Evolutionary conservation across 2,888 invertebrate genomes (phyloP).

Genomic region (Nephrotoma guestfalica): DNA sequence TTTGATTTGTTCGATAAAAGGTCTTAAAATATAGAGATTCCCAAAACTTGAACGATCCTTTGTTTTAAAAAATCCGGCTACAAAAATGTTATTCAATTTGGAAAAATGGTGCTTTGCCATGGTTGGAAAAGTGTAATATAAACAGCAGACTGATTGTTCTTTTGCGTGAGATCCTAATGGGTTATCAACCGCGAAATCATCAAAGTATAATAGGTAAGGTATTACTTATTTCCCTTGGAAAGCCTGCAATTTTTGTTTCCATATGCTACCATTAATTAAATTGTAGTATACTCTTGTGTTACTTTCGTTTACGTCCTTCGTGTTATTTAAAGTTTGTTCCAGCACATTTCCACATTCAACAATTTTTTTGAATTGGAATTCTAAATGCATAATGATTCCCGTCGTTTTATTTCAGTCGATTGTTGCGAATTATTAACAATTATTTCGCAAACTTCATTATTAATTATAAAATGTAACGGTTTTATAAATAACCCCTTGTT

Average conservation of each 20-base stretch:
- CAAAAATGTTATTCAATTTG: too few relatives aligned
- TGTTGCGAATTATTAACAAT: slow-evolving; percentile 8
- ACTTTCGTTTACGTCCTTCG: neutral
- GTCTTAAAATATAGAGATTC: too few relatives aligned
- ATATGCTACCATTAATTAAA: neutral
- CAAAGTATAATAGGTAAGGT: neutral
- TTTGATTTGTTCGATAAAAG: too few relatives aligned
- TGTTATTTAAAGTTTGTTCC: neutral
- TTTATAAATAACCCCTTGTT: slow-evolving; percentile 10
- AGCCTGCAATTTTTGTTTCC: neutral
- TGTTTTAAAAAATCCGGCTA: too few relatives aligned
- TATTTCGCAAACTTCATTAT: neutral
- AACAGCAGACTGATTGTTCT: too few relatives aligned
- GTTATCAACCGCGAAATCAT: neutral
- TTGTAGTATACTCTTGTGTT: neutral
- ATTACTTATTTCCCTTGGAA: neutral
- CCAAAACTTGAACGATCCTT: too few relatives aligned
- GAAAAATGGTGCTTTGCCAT: too few relatives aligned
- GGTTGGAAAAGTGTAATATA: too few relatives aligned
- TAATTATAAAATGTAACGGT: slow-evolving; percentile 9
- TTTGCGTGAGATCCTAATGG: neutral
- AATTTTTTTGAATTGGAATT: slow-evolving; percentile 10
- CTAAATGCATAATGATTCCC: slow-evolving; percentile 10
- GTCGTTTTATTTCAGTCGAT: slow-evolving; percentile 11
- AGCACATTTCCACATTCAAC: neutral